Evolutionary conservation across 1,140 invertebrate genomes (phyloP).

Genomic region (Drosophila lacertosa): DNA sequence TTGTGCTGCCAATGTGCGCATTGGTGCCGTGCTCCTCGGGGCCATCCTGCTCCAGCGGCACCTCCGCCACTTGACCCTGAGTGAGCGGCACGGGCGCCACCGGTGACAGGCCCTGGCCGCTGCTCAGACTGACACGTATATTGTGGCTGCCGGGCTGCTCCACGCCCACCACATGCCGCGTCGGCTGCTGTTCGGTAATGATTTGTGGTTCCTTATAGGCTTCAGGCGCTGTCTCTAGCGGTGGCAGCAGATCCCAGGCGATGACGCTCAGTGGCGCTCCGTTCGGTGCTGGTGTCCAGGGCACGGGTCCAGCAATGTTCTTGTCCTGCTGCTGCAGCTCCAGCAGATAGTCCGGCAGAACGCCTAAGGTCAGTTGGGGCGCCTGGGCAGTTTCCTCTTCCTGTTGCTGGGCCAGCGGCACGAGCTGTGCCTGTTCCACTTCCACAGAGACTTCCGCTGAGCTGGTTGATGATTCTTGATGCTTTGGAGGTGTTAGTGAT

Average conservation of each 20-base stretch:
- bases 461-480: constrained; percentile 52
- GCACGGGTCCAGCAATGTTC: constrained; percentile 70
- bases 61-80: constrained; percentile 38
- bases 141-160: constrained; percentile 63
- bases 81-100: constrained; percentile 17
- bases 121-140: constrained; percentile 61
- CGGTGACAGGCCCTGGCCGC: constrained; percentile 45
- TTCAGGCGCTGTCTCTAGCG: constrained; percentile 22
- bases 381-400: constrained; percentile 26
- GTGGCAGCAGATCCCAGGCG: constrained; percentile 80
- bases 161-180: constrained; percentile 47
- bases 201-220: constrained; percentile 47
- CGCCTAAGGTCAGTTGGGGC: constrained; percentile 23
- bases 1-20: constrained; percentile 66
- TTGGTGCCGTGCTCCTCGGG: constrained; percentile 63
- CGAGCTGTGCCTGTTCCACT: constrained; percentile 70
- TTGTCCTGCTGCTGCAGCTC: constrained; percentile 71
- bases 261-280: constrained; percentile 65
- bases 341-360: constrained; percentile 65
- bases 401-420: constrained; percentile 42
- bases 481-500: constrained; percentile 71
- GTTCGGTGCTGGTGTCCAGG: constrained; percentile 61
- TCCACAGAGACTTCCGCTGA: constrained; percentile 46
- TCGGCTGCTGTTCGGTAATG: constrained; percentile 59
- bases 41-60: constrained; percentile 28